Percentiles rank a stretch among this genome's conserved stretches.
Evolutionary conservation across 2,888 invertebrate genomes (phyloP).

Genomic region (Brachycybe producta): DNA sequence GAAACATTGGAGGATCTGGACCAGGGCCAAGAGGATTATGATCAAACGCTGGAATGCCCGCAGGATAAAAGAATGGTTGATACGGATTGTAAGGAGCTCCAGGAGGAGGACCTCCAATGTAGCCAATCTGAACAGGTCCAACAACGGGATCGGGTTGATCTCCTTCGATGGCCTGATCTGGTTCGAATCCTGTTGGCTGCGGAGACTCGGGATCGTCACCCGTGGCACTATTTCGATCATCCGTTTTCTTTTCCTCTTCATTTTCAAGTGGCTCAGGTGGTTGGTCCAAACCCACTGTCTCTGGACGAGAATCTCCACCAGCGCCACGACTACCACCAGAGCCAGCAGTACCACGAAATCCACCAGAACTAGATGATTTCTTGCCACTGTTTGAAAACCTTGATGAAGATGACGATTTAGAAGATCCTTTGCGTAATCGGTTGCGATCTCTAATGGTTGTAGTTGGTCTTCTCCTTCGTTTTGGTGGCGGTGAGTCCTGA

Average conservation of each 20-base stretch:
- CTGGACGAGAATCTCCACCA: neutral
- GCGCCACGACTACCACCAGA: neutral
- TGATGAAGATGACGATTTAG: too few relatives aligned
- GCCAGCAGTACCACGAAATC: too few relatives aligned
- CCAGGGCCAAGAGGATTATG: neutral
- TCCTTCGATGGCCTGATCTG: neutral
- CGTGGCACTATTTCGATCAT: too few relatives aligned
- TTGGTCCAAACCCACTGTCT: too few relatives aligned
- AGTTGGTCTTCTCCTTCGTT: neutral
- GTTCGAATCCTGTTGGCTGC: too few relatives aligned
- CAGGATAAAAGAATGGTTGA: conserved; percentile 12
- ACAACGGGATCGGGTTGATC: conserved; percentile 1
- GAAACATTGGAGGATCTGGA: too few relatives aligned
- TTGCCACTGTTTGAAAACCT: conserved; percentile 3
- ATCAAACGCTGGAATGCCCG: neutral
- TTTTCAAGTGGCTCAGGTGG: too few relatives aligned
- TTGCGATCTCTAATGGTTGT: neutral
- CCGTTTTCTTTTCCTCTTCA: too few relatives aligned
- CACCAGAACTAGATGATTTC: neutral
- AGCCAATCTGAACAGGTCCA: conserved; percentile 6
- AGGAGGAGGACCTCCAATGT: conserved; percentile 6
- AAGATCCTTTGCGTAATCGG: neutral
- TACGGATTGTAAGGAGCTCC: neutral
- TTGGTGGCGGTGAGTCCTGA: neutral
- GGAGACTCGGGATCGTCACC: too few relatives aligned